phyloP scores from a whole-genome alignment of 2,113 vertebrate genomes.

The Hemicordylus capensis region DNA sequence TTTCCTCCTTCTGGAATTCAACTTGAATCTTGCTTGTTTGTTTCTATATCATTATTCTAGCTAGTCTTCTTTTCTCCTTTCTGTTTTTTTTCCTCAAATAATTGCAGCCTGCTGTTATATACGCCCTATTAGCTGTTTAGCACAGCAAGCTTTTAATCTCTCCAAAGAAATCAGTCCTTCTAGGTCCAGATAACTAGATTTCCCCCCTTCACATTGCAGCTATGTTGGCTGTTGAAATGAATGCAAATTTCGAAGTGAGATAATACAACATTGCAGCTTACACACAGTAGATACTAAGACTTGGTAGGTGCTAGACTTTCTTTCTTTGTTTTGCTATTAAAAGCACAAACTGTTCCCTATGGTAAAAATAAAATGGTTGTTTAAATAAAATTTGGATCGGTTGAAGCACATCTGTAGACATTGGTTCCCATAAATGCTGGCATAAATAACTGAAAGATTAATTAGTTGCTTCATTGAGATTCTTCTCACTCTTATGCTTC shows the following conservation, averaged over 20 bases:
- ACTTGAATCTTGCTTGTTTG: neutral
- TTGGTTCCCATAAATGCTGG: neutral
- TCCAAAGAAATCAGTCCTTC: slow-evolving; percentile 1
- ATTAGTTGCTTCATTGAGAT: neutral
- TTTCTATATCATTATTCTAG: neutral
- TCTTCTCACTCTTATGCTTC: slow-evolving; percentile 1
- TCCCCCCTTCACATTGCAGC: neutral
- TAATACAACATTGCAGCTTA: neutral
- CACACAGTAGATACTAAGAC: neutral
- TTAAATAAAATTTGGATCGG: slow-evolving; percentile 1
- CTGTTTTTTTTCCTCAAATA: slow-evolving; percentile 17
- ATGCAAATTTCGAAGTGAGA: neutral
- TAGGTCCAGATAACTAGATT: neutral
- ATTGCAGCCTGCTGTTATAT: slow-evolving; percentile 1
- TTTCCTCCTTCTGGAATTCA: neutral
- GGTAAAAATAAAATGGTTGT: neutral
- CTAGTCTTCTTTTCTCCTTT: neutral
- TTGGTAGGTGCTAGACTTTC: neutral
- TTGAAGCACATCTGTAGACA: neutral
- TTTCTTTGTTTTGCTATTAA: neutral
- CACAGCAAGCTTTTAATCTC: slow-evolving; percentile 25
- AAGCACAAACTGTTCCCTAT: neutral
- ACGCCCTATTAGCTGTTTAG: neutral
- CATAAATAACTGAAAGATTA: slow-evolving; percentile 14
- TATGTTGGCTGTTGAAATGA: neutral